Evolutionary conservation across 2,797 vertebrate species (phyloP), one percentile per base, ranked within the genome.

Genomic region (Apodemus agrarius): DNA sequence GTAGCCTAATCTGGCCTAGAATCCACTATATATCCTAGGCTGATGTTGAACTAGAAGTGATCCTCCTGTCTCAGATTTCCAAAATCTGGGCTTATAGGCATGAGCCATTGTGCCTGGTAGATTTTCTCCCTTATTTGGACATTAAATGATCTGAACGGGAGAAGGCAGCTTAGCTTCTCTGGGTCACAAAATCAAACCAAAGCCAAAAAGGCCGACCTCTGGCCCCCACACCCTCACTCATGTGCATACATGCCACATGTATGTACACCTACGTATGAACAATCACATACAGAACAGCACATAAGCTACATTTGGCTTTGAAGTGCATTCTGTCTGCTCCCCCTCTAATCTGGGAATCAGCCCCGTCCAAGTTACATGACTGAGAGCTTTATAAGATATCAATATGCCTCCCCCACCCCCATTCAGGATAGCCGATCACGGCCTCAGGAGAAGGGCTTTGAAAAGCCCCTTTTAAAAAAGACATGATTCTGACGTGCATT

Each of bases 331-430:
- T 29, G 61, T 37, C 81, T 22, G 14, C 6, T 40, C 57, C 22
- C 14, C 9, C 16, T 19, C 63, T 37, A 69, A 14, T 22, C 63
- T n/a, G 0, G 69, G 65, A 93, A 19, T 14, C 6, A 63, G 34
- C 0, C 0, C 0, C n/a, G 43, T 72, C 46, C 46, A 2, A 13
- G 1, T 29, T 54, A 19, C 11, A 1, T 81, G 63, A 31, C 46
- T 19, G 37, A 52, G 40, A 40, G 24, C 46, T 79, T 69, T 26
- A 0, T 9, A 31, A 76, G 24, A 1, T 26, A 16, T 9, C 8
- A 67, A 26, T 6, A 14, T 40, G 49, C 16, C 40, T n/a, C n/a
- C 13, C 31, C 31, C 31, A 12, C 54, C 8, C n/a, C 16, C 17
- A 6, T 2, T 72, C 40, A 54, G 67, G 34, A n/a, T 49, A 74